Percentiles rank a stretch among this genome's conserved stretches.
Conservation (phyloP, 2,113 vertebrate genomes). For the Bothrops jararaca region DNA sequence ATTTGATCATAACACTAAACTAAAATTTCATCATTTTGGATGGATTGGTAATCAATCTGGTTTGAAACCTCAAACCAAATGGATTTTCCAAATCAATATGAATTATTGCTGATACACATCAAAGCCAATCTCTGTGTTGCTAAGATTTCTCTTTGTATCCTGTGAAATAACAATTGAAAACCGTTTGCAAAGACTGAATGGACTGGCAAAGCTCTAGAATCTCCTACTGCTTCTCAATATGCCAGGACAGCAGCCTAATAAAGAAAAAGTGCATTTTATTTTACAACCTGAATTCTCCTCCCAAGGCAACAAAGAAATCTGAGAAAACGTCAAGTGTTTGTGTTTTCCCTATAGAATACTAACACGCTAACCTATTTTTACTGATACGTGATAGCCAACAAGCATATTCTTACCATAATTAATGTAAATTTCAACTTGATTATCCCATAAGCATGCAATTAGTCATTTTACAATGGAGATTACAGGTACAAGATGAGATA, state of each 20-base stretch:
- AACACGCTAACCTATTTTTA: background rate
- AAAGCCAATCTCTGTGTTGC: background rate
- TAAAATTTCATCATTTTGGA: background rate
- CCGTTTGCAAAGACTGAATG: background rate
- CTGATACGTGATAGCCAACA: background rate
- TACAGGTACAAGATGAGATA: constrained; percentile 18
- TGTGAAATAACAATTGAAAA: background rate
- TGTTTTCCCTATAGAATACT: background rate
- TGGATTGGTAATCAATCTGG: background rate
- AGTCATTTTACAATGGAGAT: constrained; percentile 28
- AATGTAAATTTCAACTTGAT: constrained; percentile 27
- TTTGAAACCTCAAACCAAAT: background rate
- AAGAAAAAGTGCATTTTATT: background rate
- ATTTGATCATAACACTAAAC: background rate
- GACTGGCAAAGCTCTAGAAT: background rate
- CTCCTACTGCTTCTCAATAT: background rate
- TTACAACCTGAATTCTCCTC: background rate
- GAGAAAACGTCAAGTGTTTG: background rate
- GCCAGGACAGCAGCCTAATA: background rate
- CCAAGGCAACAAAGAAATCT: background rate
- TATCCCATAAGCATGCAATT: constrained; percentile 25
- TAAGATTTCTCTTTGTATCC: background rate
- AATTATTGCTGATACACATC: background rate
- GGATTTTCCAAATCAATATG: background rate
- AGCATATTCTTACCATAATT: constrained; percentile 20